Conservation (phyloP, 1,140 invertebrate genomes). For the Musca domestica region DNA sequence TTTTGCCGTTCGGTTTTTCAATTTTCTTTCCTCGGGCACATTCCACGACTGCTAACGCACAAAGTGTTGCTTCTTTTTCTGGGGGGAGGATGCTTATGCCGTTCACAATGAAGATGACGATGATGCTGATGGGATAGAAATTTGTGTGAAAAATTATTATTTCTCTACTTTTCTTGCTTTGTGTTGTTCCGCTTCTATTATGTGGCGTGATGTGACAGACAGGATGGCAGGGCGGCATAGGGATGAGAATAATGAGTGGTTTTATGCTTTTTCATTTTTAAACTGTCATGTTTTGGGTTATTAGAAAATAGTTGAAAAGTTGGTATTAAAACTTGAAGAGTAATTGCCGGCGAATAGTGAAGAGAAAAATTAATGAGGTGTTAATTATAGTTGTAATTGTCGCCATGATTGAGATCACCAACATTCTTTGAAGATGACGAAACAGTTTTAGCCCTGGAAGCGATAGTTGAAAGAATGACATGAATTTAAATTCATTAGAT, state of each 20-base stretch:
- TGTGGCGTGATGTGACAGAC: background rate
- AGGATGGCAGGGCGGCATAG: too few species aligned
- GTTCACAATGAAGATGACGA: too few species aligned
- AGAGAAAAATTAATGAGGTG: conserved; percentile 15
- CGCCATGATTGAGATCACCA: too few species aligned
- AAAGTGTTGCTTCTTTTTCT: background rate
- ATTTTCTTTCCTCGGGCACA: too few species aligned
- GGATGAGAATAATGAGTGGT: too few species aligned
- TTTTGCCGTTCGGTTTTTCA: background rate
- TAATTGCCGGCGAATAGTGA: background rate
- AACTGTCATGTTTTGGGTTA: too few species aligned
- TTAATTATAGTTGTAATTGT: conserved; percentile 8
- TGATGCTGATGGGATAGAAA: conserved; percentile 2
- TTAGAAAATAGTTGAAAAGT: background rate
- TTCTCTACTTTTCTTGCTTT: background rate
- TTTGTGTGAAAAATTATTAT: conserved; percentile 16
- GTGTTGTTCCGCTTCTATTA: background rate
- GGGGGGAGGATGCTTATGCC: background rate
- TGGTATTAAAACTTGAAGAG: background rate
- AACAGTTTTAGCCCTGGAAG: too few species aligned
- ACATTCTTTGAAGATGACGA: too few species aligned
- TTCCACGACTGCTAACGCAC: too few species aligned
- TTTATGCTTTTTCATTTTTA: too few species aligned
- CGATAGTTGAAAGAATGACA: too few species aligned
- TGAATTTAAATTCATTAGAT: too few species aligned